phyloP scores from a whole-genome alignment of 2,113 vertebrate genomes.

The Monopterus albus region DNA sequence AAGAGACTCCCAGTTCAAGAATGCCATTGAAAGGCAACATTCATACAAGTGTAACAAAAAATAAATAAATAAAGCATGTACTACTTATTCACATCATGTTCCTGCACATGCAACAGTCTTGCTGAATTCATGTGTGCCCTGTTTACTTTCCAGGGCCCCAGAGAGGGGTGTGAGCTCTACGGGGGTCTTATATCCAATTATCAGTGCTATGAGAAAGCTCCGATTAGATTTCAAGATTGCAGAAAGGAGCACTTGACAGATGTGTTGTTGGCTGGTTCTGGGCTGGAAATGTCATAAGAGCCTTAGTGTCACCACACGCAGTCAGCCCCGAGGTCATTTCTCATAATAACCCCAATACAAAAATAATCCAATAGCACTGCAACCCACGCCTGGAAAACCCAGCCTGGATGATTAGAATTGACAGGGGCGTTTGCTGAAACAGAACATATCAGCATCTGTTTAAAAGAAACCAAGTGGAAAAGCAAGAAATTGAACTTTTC shows the following conservation, averaged over 20 bases:
- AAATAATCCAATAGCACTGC: slow-evolving; percentile 71
- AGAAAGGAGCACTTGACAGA: slow-evolving; percentile 67
- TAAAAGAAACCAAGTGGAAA: slow-evolving; percentile 51
- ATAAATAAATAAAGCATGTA: slow-evolving; percentile 34
- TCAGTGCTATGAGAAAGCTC: slow-evolving; percentile 59
- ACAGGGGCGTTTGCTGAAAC: slow-evolving; percentile 61
- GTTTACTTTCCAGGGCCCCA: slow-evolving; percentile 44
- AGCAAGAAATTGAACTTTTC: slow-evolving; percentile 22
- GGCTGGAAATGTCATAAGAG: slow-evolving; percentile 72
- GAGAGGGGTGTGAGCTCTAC: slow-evolving; percentile 38
- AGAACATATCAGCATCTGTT: slow-evolving; percentile 52
- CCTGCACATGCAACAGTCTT: slow-evolving; percentile 2
- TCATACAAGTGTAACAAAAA: slow-evolving; percentile 29
- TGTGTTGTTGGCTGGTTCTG: slow-evolving; percentile 58
- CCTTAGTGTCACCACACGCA: slow-evolving; percentile 56
- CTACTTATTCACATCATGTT: slow-evolving; percentile 30
- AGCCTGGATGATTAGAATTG: slow-evolving; percentile 63
- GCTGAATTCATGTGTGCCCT: slow-evolving; percentile 25
- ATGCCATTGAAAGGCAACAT: slow-evolving; percentile 55
- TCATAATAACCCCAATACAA: slow-evolving; percentile 75
- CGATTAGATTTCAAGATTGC: slow-evolving; percentile 69
- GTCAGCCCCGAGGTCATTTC: slow-evolving; percentile 63
- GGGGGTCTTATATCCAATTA: slow-evolving; percentile 63
- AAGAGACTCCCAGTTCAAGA: slow-evolving; percentile 59
- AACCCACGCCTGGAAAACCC: slow-evolving; percentile 51